Evolutionary conservation across 2,888 invertebrate species (phyloP).

Genomic region (Drosophila mettleri): DNA sequence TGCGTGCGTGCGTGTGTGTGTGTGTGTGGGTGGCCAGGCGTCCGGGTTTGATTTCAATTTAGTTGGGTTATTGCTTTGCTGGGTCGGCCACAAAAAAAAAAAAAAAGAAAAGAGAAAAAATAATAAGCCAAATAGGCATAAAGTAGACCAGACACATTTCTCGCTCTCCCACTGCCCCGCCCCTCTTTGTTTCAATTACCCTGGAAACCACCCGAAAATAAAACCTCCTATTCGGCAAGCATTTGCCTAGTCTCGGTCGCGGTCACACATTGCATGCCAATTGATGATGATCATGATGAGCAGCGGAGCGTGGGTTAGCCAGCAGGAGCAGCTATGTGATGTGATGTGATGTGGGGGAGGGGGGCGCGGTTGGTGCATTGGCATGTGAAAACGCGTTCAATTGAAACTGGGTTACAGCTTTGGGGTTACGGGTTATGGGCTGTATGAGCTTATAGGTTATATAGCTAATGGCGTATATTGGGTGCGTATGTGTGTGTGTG

Average conservation of each 20-base stretch:
- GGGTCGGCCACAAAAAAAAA: slow-evolving; percentile 49
- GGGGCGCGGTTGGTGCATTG: slow-evolving; percentile 61
- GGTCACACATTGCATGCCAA: slow-evolving; percentile 58
- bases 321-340: not conserved
- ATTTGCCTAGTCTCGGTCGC: slow-evolving; percentile 35
- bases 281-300: slow-evolving; percentile 27
- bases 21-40: slow-evolving; percentile 10
- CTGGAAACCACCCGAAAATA: slow-evolving; percentile 13
- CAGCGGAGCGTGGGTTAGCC: not conserved
- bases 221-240: slow-evolving; percentile 20
- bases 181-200: slow-evolving; percentile 13
- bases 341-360: not conserved
- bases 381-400: slow-evolving; percentile 80
- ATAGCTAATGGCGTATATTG: slow-evolving; percentile 75
- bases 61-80: slow-evolving; percentile 69
- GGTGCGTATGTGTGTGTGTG: slow-evolving; percentile 20
- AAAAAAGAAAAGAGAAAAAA: slow-evolving; percentile 11
- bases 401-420: slow-evolving; percentile 78
- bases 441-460: slow-evolving; percentile 70
- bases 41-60: slow-evolving; percentile 75
- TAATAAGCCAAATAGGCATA: slow-evolving; percentile 65
- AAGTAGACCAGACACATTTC: slow-evolving; percentile 42
- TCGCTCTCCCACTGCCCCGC: not conserved
- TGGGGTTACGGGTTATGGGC: slow-evolving; percentile 58
- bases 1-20: not conserved